phyloP scores from a whole-genome alignment of 1,140 invertebrate genomes.

The Leptopilina boulardi region DNA sequence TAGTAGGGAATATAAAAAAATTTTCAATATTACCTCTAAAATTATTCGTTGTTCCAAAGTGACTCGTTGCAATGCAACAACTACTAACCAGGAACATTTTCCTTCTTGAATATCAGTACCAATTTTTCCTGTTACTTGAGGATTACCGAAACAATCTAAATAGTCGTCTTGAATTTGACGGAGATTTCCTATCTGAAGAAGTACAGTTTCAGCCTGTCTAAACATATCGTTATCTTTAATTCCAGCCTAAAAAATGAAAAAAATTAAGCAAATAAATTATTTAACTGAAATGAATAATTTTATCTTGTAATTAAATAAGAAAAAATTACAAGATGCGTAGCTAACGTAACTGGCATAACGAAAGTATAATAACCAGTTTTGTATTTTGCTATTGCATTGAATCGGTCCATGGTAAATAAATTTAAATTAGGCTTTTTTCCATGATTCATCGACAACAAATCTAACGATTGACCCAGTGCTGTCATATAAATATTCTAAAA shows the following conservation, averaged over 20 bases:
- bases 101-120: slow-evolving; percentile 96
- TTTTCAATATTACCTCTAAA: slow-evolving; percentile 78
- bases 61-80: slow-evolving; percentile 91
- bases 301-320: slow-evolving; percentile 26
- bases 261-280: neutral
- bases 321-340: slow-evolving; percentile 88
- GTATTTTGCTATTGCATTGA: slow-evolving; percentile 94
- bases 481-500: slow-evolving; percentile 86
- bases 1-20: neutral
- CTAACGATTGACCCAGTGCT: slow-evolving; percentile 86
- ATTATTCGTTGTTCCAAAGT: slow-evolving; percentile 84
- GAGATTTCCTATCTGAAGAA: slow-evolving; percentile 96
- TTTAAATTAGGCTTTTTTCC: slow-evolving; percentile 82
- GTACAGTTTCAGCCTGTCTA: slow-evolving; percentile 89
- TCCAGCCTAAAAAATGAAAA: slow-evolving; percentile 74
- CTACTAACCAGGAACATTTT: slow-evolving; percentile 97
- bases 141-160: slow-evolving; percentile 93
- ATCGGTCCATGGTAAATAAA: slow-evolving; percentile 90
- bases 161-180: slow-evolving; percentile 99
- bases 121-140: slow-evolving; percentile 89
- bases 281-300: neutral
- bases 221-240: slow-evolving; percentile 88
- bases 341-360: slow-evolving; percentile 91
- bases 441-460: slow-evolving; percentile 79
- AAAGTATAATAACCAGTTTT: slow-evolving; percentile 98